These are phyloP conservation scores for Atta colombica DNA, from an alignment of 1,140 invertebrate species.

Conservation along the genomic window DNA sequence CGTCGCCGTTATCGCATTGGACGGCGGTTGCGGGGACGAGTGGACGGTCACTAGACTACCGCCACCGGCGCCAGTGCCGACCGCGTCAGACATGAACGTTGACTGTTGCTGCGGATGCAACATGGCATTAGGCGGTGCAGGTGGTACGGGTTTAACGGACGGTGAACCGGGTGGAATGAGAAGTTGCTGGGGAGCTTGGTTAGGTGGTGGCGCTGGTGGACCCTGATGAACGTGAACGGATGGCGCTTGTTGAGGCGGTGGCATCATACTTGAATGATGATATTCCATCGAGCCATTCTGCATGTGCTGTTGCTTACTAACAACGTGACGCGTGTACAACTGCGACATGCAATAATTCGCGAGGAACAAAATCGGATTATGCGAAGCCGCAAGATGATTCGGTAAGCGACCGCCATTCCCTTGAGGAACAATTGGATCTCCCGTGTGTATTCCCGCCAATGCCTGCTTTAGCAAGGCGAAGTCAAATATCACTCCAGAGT, in stretches of 20 bases:
- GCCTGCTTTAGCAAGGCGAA: constrained; percentile 90
- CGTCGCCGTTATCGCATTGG: constrained; percentile 76
- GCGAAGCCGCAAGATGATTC: constrained; percentile 82
- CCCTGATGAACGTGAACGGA: constrained; percentile 81
- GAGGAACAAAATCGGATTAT: constrained; percentile 90
- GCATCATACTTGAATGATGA: constrained; percentile 82
- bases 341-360: constrained; percentile 92
- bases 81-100: constrained; percentile 80
- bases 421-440: constrained; percentile 84
- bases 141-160: constrained; percentile 79
- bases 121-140: constrained; percentile 82
- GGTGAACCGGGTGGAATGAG: constrained; percentile 83
- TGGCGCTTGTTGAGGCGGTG: constrained; percentile 77
- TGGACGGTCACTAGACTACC: constrained; percentile 84
- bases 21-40: constrained; percentile 84
- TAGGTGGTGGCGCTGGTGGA: constrained; percentile 73
- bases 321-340: constrained; percentile 90
- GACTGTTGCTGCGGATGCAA: constrained; percentile 83
- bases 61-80: constrained; percentile 76
- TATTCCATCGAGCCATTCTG: constrained; percentile 88
- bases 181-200: constrained; percentile 81
- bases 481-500: constrained; percentile 89
- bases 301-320: constrained; percentile 87
- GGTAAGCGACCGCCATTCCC: constrained; percentile 81
- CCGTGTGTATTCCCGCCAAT: constrained; percentile 88